Evolutionary conservation across 37 sponge, comb jelly and placozoan genomes (phyloP).

Genomic region (Tethya wilhelma): DNA sequence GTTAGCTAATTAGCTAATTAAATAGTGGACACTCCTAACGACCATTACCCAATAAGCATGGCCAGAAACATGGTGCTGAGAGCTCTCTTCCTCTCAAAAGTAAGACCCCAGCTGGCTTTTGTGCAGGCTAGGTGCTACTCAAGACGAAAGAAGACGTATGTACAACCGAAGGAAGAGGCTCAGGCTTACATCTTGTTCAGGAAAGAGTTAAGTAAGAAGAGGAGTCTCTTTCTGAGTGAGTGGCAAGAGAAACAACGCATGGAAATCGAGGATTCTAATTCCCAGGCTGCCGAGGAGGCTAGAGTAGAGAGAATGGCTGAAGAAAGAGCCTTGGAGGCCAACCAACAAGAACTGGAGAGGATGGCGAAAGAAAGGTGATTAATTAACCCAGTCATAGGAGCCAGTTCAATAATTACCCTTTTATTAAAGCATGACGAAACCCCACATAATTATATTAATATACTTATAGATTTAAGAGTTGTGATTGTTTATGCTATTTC

Average conservation of each 20-base stretch:
- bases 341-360: constrained; percentile 53
- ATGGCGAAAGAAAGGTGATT: constrained; percentile 52
- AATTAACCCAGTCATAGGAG: no score
- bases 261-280: constrained; percentile 32
- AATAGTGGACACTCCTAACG: background rate
- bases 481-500: no score
- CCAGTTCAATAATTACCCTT: no score
- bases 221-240: constrained; percentile 25
- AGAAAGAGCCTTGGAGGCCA: constrained; percentile 38
- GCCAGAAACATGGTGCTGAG: background rate
- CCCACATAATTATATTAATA: no score
- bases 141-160: background rate
- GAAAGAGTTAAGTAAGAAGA: constrained; percentile 11
- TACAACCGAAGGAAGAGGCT: constrained; percentile 13
- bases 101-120: background rate
- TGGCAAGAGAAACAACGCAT: constrained; percentile 14
- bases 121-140: background rate
- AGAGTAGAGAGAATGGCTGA: constrained; percentile 40
- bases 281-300: constrained; percentile 55
- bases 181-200: constrained; percentile 22
- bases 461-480: no score
- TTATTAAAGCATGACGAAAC: no score
- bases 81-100: background rate
- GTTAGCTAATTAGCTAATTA: no score
- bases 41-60: constrained; percentile 1